Evolutionary conservation across 2,113 vertebrate species (phyloP).

Genomic region (Chitala chitala): DNA sequence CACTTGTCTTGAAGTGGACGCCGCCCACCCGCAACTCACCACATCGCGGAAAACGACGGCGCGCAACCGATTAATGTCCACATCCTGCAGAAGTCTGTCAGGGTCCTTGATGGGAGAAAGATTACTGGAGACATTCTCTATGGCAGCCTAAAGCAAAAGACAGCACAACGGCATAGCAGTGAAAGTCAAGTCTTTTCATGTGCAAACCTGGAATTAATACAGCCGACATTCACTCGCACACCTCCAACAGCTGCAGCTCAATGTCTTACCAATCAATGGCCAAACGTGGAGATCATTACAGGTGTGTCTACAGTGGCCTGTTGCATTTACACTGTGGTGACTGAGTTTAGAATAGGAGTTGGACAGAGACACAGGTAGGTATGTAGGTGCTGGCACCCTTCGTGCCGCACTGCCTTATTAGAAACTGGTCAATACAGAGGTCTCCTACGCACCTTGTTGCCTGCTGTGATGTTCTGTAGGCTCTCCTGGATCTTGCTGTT

Average conservation of each 20-base stretch:
- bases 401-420: no score
- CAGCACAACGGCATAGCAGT: conserved; percentile 7
- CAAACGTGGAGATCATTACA: no score
- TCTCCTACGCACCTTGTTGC: conserved; percentile 71
- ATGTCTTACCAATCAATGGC: no score
- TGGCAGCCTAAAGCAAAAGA: conserved; percentile 59
- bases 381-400: no score
- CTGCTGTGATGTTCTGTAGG: conserved; percentile 58
- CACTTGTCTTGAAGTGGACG: background rate
- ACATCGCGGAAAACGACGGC: conserved; percentile 98
- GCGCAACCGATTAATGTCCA: conserved; percentile 94
- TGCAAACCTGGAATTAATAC: background rate
- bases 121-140: conserved; percentile 74
- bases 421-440: no score
- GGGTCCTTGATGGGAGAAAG: conserved; percentile 88
- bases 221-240: no score
- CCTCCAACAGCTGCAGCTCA: no score
- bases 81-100: conserved; percentile 94
- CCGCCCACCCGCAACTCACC: conserved; percentile 63
- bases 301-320: no score
- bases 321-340: no score
- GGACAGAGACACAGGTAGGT: no score
- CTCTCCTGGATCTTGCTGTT: conserved; percentile 76
- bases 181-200: background rate
- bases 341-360: no score